These are phyloP conservation scores for Agriopis leucophaearia DNA, from an alignment of 2,888 invertebrate species.

Conservation along the genomic window DNA sequence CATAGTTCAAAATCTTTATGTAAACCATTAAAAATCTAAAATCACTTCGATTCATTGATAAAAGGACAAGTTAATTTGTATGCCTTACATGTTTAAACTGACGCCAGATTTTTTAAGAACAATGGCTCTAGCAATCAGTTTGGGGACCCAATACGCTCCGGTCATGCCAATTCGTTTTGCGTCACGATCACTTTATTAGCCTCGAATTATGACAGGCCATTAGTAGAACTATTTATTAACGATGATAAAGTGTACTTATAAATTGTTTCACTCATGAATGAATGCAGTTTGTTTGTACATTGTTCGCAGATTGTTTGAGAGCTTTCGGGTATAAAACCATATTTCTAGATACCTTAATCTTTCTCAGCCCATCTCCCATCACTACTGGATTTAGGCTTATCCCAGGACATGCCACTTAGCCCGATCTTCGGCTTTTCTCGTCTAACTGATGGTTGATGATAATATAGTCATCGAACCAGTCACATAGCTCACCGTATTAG, in stretches of 20 bases:
- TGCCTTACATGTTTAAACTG: constrained; percentile 53
- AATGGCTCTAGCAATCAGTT: constrained; percentile 56
- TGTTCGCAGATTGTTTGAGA: constrained; percentile 3
- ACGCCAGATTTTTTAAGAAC: constrained; percentile 55
- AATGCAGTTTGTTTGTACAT: constrained; percentile 4
- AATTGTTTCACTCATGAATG: neutral
- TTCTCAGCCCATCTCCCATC: too few species aligned
- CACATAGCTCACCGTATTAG: too few species aligned
- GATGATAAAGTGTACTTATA: constrained; percentile 25
- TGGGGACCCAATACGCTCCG: constrained; percentile 44
- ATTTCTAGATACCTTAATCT: neutral
- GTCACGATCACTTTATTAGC: constrained; percentile 44
- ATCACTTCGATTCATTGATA: constrained; percentile 31
- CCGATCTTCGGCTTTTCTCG: too few species aligned
- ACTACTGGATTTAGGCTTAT: too few species aligned
- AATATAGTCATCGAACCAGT: too few species aligned
- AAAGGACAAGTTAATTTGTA: constrained; percentile 62
- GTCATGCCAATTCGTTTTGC: constrained; percentile 51
- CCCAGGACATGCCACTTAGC: too few species aligned
- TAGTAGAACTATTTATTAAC: constrained; percentile 21
- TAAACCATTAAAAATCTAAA: constrained; percentile 16
- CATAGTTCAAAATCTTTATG: too few species aligned
- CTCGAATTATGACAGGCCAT: constrained; percentile 24
- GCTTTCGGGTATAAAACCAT: neutral
- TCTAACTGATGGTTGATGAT: too few species aligned